A percentile compares a stretch with the other conserved stretches of the same genome.
Evolutionary conservation across 2,113 vertebrate genomes (phyloP).

Genomic region (Alethe castanea): DNA sequence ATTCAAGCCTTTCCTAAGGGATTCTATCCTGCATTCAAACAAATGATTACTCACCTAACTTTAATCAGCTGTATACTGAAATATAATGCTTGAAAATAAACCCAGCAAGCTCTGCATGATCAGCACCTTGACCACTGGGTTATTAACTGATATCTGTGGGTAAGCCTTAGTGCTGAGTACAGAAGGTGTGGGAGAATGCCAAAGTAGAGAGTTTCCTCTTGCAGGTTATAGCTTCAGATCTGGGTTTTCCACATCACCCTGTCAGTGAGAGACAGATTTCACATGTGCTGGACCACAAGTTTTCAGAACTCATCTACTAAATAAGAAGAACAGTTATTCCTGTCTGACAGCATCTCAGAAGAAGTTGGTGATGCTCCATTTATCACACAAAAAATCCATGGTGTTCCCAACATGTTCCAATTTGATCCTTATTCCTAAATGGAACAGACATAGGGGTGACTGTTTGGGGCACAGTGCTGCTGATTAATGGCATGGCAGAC

Average conservation of each 20-base stretch:
- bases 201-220: neutral
- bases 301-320: rapidly evolving
- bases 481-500: neutral
- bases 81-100: neutral
- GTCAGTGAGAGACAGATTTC: neutral
- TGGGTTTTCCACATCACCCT: neutral
- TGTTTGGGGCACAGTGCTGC: neutral
- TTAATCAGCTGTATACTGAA: neutral
- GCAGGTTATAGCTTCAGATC: neutral
- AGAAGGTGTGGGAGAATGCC: neutral
- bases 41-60: neutral
- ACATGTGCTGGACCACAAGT: rapidly evolving
- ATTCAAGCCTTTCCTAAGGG: neutral
- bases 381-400: neutral
- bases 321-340: neutral
- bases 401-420: neutral
- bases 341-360: neutral
- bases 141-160: neutral
- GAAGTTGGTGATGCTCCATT: neutral
- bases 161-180: neutral
- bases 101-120: neutral
- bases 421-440: neutral
- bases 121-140: neutral
- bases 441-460: neutral
- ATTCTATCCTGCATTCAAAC: neutral